phyloP scores from a whole-genome alignment of 1,140 invertebrate species.

The Aphelenchoides avenae region DNA sequence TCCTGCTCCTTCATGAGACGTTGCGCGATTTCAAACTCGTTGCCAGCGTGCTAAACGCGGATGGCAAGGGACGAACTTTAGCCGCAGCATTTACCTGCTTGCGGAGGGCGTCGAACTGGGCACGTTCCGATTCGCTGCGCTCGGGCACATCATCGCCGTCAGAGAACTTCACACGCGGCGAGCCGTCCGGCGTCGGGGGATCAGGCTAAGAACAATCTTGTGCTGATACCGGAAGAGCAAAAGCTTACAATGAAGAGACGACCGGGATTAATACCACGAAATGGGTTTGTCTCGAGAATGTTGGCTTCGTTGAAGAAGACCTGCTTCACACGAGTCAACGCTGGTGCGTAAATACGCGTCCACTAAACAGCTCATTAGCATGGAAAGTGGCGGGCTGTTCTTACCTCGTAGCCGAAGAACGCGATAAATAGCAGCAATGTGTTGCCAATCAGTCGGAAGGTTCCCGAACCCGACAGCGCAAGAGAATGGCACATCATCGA shows the following conservation, averaged over 20 bases:
- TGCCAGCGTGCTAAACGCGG: constrained; percentile 41
- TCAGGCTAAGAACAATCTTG: constrained; percentile 27
- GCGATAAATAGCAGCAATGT: too few relatives aligned
- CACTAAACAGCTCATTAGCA: too few relatives aligned
- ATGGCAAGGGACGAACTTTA: background rate
- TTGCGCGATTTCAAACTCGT: constrained; percentile 39
- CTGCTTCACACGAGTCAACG: constrained; percentile 29
- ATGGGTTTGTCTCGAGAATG: constrained; percentile 50
- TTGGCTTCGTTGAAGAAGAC: constrained; percentile 48
- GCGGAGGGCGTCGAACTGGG: constrained; percentile 32
- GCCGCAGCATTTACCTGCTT: constrained; percentile 28
- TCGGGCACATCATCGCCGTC: constrained; percentile 14
- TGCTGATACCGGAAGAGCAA: background rate
- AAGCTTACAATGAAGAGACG: constrained; percentile 38
- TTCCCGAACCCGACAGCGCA: too few relatives aligned
- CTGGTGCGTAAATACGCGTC: constrained; percentile 22
- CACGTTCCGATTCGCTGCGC: constrained; percentile 27
- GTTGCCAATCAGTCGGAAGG: too few relatives aligned
- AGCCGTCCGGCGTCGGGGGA: constrained; percentile 43
- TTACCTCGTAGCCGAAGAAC: constrained; percentile 13
- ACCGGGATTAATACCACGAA: constrained; percentile 35
- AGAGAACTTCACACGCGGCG: constrained; percentile 9
- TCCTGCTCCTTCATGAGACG: constrained; percentile 36
- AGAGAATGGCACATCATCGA: too few relatives aligned
- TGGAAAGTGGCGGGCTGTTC: too few relatives aligned